Evolutionary conservation across 2,113 vertebrate species (phyloP).

Genomic region (Phalacrocorax brasilianus): DNA sequence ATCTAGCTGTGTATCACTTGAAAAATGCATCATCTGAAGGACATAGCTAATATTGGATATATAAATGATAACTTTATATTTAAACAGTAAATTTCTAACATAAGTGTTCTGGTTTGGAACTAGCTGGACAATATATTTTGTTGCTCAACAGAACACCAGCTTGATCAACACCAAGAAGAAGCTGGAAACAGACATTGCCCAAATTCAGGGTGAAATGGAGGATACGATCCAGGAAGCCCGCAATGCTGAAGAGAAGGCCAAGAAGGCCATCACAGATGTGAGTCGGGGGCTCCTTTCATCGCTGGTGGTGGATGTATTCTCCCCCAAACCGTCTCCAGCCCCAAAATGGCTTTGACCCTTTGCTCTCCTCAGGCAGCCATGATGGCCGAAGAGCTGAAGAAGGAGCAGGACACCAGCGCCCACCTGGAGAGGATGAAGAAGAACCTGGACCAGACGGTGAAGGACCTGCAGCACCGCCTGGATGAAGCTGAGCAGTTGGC

Average conservation of each 20-base stretch:
- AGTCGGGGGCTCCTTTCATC: neutral
- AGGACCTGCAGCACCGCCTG: slow-evolving; percentile 80
- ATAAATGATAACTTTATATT: neutral
- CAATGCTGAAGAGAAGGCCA: slow-evolving; percentile 83
- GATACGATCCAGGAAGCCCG: slow-evolving; percentile 81
- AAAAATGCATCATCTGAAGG: neutral
- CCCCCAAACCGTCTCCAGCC: too few species aligned
- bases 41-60: too few species aligned
- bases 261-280: slow-evolving; percentile 81
- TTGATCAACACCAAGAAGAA: slow-evolving; percentile 70
- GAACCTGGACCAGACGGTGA: slow-evolving; percentile 80
- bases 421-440: slow-evolving; percentile 86
- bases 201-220: slow-evolving; percentile 87
- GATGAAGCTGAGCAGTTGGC: slow-evolving; percentile 83
- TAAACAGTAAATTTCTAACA: neutral
- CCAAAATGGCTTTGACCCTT: neutral
- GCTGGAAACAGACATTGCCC: slow-evolving; percentile 73
- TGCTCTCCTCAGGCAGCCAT: slow-evolving; percentile 69
- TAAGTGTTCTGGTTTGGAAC: neutral
- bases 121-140: neutral
- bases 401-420: slow-evolving; percentile 89
- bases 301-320: too few species aligned
- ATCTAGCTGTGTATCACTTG: neutral
- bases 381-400: slow-evolving; percentile 94
- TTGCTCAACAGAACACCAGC: slow-evolving; percentile 81